Conservation (phyloP, 2,888 invertebrate species). For the Tipula unca region DNA sequence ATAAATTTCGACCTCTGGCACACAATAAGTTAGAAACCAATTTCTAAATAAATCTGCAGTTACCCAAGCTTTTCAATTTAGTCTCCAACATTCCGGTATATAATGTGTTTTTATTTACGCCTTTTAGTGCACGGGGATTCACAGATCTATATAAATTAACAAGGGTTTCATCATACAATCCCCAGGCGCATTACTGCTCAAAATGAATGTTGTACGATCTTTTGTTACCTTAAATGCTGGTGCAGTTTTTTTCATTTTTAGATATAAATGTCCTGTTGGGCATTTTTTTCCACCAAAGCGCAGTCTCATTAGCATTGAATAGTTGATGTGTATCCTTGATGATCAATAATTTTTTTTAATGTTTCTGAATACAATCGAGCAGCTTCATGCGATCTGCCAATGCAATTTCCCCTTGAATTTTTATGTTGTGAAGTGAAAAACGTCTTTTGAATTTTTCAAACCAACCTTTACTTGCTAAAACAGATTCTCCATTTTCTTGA, state of each 20-base stretch:
- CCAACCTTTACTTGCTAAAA: no score
- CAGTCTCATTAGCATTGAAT: conserved; percentile 27
- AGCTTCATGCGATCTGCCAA: conserved; percentile 25
- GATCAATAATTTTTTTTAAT: conserved; percentile 24
- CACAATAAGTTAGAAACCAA: no score
- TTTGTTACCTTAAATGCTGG: conserved; percentile 27
- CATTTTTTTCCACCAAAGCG: conserved; percentile 27
- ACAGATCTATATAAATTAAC: conserved; percentile 14
- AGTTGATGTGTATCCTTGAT: conserved; percentile 24
- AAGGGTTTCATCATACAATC: no score
- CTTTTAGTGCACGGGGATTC: neutral
- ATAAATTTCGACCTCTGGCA: no score
- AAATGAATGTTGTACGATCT: conserved; percentile 30
- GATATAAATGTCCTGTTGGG: conserved; percentile 25
- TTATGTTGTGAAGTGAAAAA: no score
- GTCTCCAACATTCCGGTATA: neutral
- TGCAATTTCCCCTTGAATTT: no score
- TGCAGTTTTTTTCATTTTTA: conserved; percentile 24
- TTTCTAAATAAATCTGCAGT: no score
- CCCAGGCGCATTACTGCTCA: conserved; percentile 32
- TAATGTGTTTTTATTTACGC: neutral
- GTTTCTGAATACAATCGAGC: conserved; percentile 24
- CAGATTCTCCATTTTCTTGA: conserved; percentile 25
- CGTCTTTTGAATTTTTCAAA: no score
- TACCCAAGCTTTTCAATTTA: neutral